Base-by-base conservation (phyloP, 2,113 vertebrate genomes). In the Plestiodon gilberti region DNA sequence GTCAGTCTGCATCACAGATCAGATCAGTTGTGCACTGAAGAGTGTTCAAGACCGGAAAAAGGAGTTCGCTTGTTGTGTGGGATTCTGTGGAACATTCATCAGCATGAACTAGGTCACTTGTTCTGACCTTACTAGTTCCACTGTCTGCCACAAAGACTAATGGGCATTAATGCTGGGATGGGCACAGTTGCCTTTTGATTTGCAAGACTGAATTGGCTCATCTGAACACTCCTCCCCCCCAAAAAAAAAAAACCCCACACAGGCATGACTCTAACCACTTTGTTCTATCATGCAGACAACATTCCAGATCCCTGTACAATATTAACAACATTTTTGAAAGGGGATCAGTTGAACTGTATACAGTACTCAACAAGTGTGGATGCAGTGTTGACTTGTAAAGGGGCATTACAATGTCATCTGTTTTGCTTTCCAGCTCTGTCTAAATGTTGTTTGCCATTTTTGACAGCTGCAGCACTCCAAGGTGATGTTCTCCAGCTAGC, bases 401-500 rank as follows among this genome's bases (percentile, higher is more conserved):
- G 48, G 59, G 78, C 17, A 48, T 75, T 75, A 33, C 18, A 8
- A 55, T 55, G 43, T 35, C 17, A 30, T 75, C 78, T 81, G 78
- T 48, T 87, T 87, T 81, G 40, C 23, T 75, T 81, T 38, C 59
- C 59, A 22, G 40, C 69, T 33, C 52, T 81, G 59, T 65, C 85
- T 62, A 35, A 52, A 73, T 48, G 38, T 35, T n/a, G 64, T 55
- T 82, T 55, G 65, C 43, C 64, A 17, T 62, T 28, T 55, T 15
- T 87, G 69, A 65, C 85, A 87, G 78, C 85, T 81, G 78, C 78
- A 75, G 70, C n/a, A 52, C 9, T 4, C 25, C 1, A 10, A 74
- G 78, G 61, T 81, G 78, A 81, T 81, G 59, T 81, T 81, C 75
- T 20, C 78, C 79, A 81, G 78, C 33, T 25, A 22, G 40, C 59